Conservation (phyloP, 1,140 invertebrate species). For the Trichonephila inaurata region DNA sequence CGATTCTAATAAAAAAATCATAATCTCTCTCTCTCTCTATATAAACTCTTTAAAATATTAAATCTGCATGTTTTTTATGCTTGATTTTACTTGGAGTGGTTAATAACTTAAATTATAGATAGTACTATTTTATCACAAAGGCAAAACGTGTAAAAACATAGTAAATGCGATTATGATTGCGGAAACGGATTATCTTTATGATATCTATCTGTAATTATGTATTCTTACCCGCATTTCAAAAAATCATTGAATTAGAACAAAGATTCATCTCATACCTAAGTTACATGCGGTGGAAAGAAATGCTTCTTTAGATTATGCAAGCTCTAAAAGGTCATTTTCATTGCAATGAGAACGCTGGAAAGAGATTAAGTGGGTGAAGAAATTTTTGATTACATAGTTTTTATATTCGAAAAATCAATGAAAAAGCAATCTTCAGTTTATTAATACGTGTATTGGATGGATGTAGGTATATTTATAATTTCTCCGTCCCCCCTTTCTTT, state of each 20-base stretch:
- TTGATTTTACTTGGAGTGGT: background rate
- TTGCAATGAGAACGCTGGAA: background rate
- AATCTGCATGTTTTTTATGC: too few relatives aligned
- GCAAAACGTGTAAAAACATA: background rate
- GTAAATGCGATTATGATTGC: background rate
- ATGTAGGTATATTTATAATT: too few relatives aligned
- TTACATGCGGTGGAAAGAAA: background rate
- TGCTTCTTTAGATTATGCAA: background rate
- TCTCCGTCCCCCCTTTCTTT: too few relatives aligned
- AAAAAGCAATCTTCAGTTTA: too few relatives aligned
- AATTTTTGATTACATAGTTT: background rate
- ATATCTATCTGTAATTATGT: background rate
- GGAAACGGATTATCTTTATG: background rate
- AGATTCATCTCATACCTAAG: background rate
- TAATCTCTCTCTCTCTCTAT: too few relatives aligned
- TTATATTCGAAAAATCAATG: too few relatives aligned
- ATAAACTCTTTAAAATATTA: too few relatives aligned
- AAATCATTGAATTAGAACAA: background rate
- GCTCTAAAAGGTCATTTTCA: background rate
- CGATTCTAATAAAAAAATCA: too few relatives aligned
- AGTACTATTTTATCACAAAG: background rate
- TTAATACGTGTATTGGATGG: too few relatives aligned
- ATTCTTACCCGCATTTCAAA: background rate
- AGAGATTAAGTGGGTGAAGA: background rate
- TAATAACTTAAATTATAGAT: background rate